Base-by-base conservation (phyloP, 2,888 invertebrate species). In the Caenorhabditis imperialis region DNA sequence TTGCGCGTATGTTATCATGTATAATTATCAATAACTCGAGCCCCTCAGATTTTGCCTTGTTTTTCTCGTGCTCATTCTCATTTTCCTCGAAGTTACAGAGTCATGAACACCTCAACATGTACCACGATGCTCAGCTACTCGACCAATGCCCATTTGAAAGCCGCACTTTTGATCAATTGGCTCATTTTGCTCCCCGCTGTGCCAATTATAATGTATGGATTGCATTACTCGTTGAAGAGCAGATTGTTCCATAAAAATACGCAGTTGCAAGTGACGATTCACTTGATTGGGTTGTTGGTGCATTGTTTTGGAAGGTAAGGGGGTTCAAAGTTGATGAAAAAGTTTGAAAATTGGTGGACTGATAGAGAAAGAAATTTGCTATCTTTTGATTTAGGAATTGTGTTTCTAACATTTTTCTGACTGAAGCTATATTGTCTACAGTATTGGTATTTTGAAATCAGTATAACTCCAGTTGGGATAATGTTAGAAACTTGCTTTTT, bases 231-330 rank as follows among this genome's bases (percentile, higher is more conserved):
- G 23, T 12, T 50, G 14, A 1, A 8, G 3, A 10, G 22, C 10
- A 10, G 44, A 6, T 23, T 10, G 4, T 20, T 69, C 22, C 69
- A 69, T n/a, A 69, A 33, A 22, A 69, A 69, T 37, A 69, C 69
- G 7, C 58, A 53, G 7, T 12, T 69, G 1, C 58, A 58, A 42
- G 38, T 69, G 1, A 27, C 30, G 5, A 30, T 69, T 37, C 69
- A 69, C 44, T 27, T 69, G 22, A 18, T 20, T 2, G 69, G 51
- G 1, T n/a, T 69, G n/a, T 22, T 58, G 23, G 16, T 69, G 27
- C 69, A 69, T 45, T 58, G 51, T 37, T 12, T 42, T 4, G 69
- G 69, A n/a, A 67, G 67, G 57, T 51, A 20, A 38, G 40, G n/a
- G 35, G 12, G 12, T 12, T 35, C 35, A 8, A 8, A 10, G 8